Evolutionary conservation across 2,888 invertebrate species (phyloP).

Genomic region (Lysandra coridon): DNA sequence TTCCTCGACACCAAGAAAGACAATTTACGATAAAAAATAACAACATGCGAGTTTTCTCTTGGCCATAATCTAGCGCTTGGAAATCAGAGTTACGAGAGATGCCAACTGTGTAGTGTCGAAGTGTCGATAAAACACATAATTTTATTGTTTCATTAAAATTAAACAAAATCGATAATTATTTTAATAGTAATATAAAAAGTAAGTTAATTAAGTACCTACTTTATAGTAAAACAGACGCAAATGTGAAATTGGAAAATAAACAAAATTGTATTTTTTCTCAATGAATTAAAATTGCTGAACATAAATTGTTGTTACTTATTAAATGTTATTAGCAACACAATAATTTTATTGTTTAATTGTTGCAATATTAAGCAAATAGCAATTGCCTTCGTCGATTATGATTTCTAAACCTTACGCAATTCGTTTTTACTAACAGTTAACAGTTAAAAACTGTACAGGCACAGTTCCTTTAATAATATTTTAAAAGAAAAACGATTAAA

Average conservation of each 20-base stretch:
- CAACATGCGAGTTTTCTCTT: conserved; percentile 56
- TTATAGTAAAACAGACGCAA: too few relatives aligned
- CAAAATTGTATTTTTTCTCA: background rate
- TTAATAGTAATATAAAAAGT: background rate
- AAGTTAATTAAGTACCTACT: too few relatives aligned
- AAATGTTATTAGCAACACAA: background rate
- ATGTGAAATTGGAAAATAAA: background rate
- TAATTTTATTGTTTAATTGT: background rate
- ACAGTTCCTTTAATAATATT: background rate
- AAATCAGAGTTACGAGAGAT: conserved; percentile 23
- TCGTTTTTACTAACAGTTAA: background rate
- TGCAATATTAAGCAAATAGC: conserved; percentile 3
- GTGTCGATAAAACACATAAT: background rate
- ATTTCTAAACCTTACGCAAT: background rate
- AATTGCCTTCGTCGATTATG: background rate
- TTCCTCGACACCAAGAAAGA: conserved; percentile 20
- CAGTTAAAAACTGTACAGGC: background rate
- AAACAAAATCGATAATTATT: background rate
- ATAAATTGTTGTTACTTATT: background rate
- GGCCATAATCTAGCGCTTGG: conserved; percentile 40
- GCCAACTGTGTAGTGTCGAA: background rate
- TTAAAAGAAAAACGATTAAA: too few relatives aligned
- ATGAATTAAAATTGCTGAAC: background rate
- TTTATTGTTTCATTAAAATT: background rate
- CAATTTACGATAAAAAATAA: conserved; percentile 26